These are phyloP conservation scores for Battus philenor DNA, from an alignment of 1,140 invertebrate genomes.

Conservation along the genomic window DNA sequence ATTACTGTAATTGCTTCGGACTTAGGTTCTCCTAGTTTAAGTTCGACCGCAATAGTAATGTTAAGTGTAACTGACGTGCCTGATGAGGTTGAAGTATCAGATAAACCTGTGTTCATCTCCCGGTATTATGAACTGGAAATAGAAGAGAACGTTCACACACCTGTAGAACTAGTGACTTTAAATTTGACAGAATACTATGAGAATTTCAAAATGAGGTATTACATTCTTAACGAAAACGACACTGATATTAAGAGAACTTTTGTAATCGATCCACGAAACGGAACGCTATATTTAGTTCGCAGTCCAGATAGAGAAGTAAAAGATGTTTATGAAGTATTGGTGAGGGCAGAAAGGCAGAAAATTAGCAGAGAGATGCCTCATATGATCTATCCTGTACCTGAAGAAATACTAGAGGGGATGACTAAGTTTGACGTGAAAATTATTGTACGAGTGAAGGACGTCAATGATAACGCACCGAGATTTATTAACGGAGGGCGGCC, in stretches of 20 bases:
- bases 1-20: conserved; percentile 89
- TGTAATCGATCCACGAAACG: conserved; percentile 83
- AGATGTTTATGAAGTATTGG: conserved; percentile 80
- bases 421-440: conserved; percentile 79
- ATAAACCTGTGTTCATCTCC: conserved; percentile 81
- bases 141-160: conserved; percentile 83
- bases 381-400: conserved; percentile 84
- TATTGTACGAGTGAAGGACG: conserved; percentile 84
- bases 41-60: conserved; percentile 84
- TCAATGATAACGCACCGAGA: conserved; percentile 88
- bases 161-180: conserved; percentile 81
- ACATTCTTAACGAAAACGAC: conserved; percentile 77
- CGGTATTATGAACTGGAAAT: conserved; percentile 87
- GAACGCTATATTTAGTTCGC: conserved; percentile 81
- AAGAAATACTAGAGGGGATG: conserved; percentile 81
- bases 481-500: conserved; percentile 84
- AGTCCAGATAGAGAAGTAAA: conserved; percentile 82
- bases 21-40: conserved; percentile 87
- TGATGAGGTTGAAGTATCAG: conserved; percentile 73
- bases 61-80: conserved; percentile 82
- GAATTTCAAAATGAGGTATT: conserved; percentile 77
- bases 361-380: conserved; percentile 80
- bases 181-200: conserved; percentile 80
- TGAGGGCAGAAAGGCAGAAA: conserved; percentile 82
- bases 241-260: conserved; percentile 77